Evolutionary conservation across 2,797 vertebrate genomes (phyloP).

Genomic region (Rhadinocentrus ornatus): DNA sequence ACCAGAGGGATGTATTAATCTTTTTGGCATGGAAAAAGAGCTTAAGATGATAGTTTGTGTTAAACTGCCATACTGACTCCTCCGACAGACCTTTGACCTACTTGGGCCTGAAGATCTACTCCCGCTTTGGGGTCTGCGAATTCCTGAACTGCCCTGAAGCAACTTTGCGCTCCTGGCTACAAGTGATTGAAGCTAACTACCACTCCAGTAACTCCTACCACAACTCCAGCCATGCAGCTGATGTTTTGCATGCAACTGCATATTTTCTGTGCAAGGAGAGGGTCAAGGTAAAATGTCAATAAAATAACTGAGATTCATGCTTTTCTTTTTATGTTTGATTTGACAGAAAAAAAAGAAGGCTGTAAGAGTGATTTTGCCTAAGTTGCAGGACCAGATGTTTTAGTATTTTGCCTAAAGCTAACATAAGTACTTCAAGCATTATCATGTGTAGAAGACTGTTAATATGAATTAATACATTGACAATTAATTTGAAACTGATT

Average conservation of each 20-base stretch:
- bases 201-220: slow-evolving; percentile 96
- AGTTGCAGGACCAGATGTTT: not conserved
- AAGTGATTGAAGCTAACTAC: slow-evolving; percentile 94
- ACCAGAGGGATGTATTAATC: not conserved
- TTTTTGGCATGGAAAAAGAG: not conserved
- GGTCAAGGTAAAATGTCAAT: slow-evolving; percentile 87
- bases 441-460: not conserved
- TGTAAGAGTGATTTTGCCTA: not conserved
- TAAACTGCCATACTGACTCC: slow-evolving; percentile 22
- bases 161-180: slow-evolving; percentile 93
- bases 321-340: not conserved
- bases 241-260: slow-evolving; percentile 96
- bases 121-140: slow-evolving; percentile 94
- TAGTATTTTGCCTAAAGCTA: too few species aligned
- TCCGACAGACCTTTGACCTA: slow-evolving; percentile 90
- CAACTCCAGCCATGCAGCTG: slow-evolving; percentile 95
- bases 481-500: not conserved
- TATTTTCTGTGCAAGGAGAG: slow-evolving; percentile 95
- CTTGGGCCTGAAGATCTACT: slow-evolving; percentile 94
- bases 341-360: not conserved
- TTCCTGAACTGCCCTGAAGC: slow-evolving; percentile 93
- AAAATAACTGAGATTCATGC: not conserved
- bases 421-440: not conserved
- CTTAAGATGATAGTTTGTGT: slow-evolving; percentile 3
- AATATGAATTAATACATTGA: not conserved